A percentile compares a stretch with the other conserved stretches of the same genome.
Conservation (phyloP, 2,797 vertebrate species). For the Furcifer pardalis region DNA sequence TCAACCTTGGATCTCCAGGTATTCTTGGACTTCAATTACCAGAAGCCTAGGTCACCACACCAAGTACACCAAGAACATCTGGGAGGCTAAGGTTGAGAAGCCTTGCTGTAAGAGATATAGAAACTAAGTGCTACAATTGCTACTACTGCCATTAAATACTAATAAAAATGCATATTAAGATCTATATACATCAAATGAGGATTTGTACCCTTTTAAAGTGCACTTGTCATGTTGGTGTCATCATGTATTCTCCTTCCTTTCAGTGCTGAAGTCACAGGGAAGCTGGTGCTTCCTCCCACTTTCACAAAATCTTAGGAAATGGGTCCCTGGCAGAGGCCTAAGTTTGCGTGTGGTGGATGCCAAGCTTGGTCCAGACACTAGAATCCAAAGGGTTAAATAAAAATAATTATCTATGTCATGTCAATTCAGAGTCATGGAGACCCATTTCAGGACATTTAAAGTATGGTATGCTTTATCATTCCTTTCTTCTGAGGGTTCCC, state of each 20-base stretch:
- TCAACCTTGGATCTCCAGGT: too few species aligned
- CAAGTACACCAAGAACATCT: too few species aligned
- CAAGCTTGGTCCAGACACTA: not conserved
- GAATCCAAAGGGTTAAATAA: too few species aligned
- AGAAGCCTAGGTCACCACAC: too few species aligned
- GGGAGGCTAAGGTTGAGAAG: too few species aligned
- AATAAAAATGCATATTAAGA: too few species aligned
- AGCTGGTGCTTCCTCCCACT: not conserved
- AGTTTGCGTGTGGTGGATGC: not conserved
- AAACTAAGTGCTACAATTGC: not conserved
- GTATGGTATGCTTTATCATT: too few species aligned
- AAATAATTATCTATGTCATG: too few species aligned
- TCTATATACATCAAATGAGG: not conserved
- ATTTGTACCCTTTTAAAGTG: not conserved
- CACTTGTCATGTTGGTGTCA: not conserved
- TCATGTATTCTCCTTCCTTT: not conserved
- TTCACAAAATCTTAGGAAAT: not conserved
- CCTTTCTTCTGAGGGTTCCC: too few species aligned
- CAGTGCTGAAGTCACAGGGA: not conserved
- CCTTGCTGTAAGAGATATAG: not conserved
- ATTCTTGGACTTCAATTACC: too few species aligned
- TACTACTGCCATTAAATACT: not conserved
- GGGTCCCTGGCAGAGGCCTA: not conserved
- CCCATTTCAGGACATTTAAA: too few species aligned
- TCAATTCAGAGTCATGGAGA: too few species aligned